phyloP scores from a whole-genome alignment of 2,113 vertebrate genomes.

The Ctenomys sociabilis region DNA sequence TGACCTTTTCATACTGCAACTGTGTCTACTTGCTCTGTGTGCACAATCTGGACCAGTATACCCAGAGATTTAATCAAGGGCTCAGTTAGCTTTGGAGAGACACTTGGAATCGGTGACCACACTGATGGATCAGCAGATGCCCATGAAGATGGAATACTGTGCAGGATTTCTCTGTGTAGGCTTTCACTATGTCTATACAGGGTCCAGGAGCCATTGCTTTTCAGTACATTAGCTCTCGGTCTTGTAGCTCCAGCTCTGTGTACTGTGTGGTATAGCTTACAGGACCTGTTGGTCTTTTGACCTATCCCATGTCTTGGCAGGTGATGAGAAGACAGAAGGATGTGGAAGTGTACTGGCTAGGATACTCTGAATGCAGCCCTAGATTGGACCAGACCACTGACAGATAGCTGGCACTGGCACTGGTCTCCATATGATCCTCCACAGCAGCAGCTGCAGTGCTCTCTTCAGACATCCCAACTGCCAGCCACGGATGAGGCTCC shows the following conservation, averaged over 20 bases:
- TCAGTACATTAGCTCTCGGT: background rate
- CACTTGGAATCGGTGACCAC: background rate
- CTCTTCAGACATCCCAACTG: background rate
- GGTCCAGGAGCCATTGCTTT: background rate
- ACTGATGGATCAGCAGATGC: background rate
- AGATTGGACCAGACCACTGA: background rate
- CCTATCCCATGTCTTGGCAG: background rate
- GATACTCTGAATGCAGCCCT: background rate
- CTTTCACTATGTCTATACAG: background rate
- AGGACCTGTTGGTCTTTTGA: background rate
- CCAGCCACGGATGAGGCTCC: background rate
- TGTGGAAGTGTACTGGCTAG: background rate
- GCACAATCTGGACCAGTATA: background rate
- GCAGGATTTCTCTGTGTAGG: background rate
- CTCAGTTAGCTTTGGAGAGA: background rate
- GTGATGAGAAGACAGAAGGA: background rate
- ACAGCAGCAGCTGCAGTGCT: background rate
- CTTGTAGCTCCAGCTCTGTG: background rate
- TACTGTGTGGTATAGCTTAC: background rate
- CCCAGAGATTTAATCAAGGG: slow-evolving; percentile 18
- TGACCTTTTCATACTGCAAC: background rate
- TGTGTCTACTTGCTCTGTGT: background rate
- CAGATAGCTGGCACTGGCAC: background rate
- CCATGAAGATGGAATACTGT: background rate
- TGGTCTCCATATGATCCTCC: background rate